Evolutionary conservation across 2,888 invertebrate species (phyloP).

Genomic region (Dorcus parallelipipedus): DNA sequence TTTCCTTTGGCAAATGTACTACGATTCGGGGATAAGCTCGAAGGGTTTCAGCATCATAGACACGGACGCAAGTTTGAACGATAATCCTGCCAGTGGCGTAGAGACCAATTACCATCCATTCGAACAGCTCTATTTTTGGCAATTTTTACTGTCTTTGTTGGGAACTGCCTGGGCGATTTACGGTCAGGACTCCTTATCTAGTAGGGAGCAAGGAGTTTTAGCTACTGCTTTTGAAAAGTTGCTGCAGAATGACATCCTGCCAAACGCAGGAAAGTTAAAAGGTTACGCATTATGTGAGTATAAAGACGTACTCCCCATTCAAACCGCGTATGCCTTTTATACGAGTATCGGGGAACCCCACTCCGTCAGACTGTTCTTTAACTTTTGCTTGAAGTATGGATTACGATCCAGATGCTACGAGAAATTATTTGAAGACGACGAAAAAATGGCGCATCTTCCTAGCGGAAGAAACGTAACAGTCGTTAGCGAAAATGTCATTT

Average conservation of each 20-base stretch:
- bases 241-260: conserved; percentile 52
- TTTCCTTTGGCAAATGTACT: conserved; percentile 60
- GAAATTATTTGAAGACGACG: conserved; percentile 8
- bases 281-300: conserved; percentile 27
- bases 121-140: conserved; percentile 61
- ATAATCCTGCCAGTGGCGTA: conserved; percentile 51
- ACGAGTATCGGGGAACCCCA: conserved; percentile 51
- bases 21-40: conserved; percentile 54
- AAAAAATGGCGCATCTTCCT: conserved; percentile 8
- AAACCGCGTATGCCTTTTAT: conserved; percentile 50
- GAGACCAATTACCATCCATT: conserved; percentile 55
- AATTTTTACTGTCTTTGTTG: conserved; percentile 57
- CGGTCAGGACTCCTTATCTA: conserved; percentile 42
- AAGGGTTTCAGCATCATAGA: conserved; percentile 53
- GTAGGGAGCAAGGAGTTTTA: conserved; percentile 51
- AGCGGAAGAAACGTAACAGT: conserved; percentile 33
- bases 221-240: conserved; percentile 55
- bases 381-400: conserved; percentile 16
- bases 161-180: conserved; percentile 53
- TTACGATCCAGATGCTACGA: conserved; percentile 11
- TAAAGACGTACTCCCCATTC: conserved; percentile 47
- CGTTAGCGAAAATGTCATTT: conserved; percentile 33
- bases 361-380: conserved; percentile 33
- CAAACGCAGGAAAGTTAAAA: conserved; percentile 45
- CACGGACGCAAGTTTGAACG: conserved; percentile 52